Evolutionary conservation across 2,113 vertebrate species (phyloP).

Genomic region (Myrmecobius fasciatus): DNA sequence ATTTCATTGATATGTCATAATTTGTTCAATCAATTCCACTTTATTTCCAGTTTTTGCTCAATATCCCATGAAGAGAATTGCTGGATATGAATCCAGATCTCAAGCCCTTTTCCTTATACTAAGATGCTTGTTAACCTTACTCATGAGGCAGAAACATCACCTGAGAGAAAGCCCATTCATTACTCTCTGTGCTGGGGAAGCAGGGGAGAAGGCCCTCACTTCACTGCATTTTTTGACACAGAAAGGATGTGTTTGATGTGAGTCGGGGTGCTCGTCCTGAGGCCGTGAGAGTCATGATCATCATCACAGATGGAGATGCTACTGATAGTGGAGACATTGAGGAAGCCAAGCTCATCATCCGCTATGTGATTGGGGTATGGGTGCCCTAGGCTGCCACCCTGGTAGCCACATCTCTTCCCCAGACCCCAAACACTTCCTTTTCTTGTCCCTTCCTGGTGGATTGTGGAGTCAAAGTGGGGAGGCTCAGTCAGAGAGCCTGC

Average conservation of each 20-base stretch:
- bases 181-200: background rate
- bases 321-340: background rate
- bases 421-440: background rate
- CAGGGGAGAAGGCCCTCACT: background rate
- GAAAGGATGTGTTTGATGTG: conserved; percentile 63
- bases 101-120: background rate
- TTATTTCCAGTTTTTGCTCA: background rate
- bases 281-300: conserved; percentile 85
- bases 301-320: conserved; percentile 88
- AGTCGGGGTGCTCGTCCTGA: conserved; percentile 78
- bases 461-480: background rate
- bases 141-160: background rate
- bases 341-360: conserved; percentile 47
- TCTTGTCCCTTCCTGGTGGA: background rate
- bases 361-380: conserved; percentile 80
- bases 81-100: background rate
- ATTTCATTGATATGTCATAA: background rate
- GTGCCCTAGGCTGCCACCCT: background rate
- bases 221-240: conserved; percentile 66
- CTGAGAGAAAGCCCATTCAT: background rate
- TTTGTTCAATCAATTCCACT: background rate
- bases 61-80: background rate
- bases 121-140: background rate
- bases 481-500: background rate
- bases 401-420: background rate